Conservation (phyloP, 2,797 vertebrate genomes). For the Labeo calbasu region DNA sequence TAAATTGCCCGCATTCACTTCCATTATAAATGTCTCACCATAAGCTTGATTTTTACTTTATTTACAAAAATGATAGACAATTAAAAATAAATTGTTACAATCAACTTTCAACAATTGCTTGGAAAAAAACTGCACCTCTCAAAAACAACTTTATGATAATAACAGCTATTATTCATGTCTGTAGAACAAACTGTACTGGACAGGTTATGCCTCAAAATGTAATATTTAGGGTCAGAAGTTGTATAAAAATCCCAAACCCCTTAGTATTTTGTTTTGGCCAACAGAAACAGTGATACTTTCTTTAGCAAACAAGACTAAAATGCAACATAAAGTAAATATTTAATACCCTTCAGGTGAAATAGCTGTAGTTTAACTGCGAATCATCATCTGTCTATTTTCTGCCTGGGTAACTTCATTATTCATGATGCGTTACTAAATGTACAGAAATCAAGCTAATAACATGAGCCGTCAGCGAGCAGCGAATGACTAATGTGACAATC, state of each 20-base stretch:
- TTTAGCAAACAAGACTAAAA: neutral
- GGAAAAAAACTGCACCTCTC: neutral
- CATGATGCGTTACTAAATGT: neutral
- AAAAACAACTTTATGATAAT: neutral
- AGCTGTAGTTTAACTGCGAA: neutral
- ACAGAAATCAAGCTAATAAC: neutral
- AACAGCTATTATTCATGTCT: neutral
- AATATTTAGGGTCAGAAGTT: neutral
- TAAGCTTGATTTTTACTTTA: neutral
- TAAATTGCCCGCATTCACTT: no score
- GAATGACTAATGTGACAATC: constrained; percentile 11
- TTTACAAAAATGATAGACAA: neutral
- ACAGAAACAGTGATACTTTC: neutral
- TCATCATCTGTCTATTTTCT: neutral
- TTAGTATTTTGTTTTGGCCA: neutral
- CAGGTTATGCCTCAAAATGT: neutral
- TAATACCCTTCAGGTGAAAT: neutral
- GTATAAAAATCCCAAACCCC: neutral
- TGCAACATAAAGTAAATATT: neutral
- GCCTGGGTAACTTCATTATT: neutral
- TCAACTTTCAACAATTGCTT: neutral
- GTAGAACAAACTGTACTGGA: neutral
- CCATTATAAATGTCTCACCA: neutral
- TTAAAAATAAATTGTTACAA: neutral
- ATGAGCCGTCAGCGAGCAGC: neutral